These are phyloP conservation scores for Psittacula derbiana DNA, from an alignment of 2,797 vertebrate species.

Conservation along the genomic window DNA sequence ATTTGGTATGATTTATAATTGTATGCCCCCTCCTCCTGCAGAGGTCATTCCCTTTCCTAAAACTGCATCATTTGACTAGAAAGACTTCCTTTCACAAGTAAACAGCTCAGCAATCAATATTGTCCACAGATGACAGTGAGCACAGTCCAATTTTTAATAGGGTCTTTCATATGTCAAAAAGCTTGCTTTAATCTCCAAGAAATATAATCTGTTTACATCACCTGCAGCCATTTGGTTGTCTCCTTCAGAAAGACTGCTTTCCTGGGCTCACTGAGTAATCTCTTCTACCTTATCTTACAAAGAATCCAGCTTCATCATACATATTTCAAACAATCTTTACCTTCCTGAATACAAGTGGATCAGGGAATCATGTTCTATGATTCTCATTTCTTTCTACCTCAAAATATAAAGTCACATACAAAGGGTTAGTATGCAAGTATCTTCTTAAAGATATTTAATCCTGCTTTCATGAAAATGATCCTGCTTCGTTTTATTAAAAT, in stretches of 20 bases:
- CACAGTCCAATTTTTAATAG: slow-evolving; percentile 8
- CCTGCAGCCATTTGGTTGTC: background rate
- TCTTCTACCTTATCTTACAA: background rate
- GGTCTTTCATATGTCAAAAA: slow-evolving; percentile 28
- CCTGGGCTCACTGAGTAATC: background rate
- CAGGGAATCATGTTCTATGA: background rate
- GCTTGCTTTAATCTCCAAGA: slow-evolving; percentile 16
- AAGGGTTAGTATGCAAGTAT: background rate
- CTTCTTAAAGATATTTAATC: background rate
- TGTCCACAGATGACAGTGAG: background rate
- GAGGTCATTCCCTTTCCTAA: slow-evolving; percentile 51
- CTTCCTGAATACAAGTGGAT: background rate
- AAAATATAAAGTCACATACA: background rate
- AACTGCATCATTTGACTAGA: slow-evolving; percentile 6
- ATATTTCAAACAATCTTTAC: background rate
- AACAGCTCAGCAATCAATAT: slow-evolving; percentile 8
- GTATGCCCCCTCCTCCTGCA: background rate
- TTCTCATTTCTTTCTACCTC: background rate
- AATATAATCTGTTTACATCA: slow-evolving; percentile 32
- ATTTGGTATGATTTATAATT: slow-evolving; percentile 38
- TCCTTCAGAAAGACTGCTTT: background rate
- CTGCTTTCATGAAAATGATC: background rate
- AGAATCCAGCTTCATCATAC: background rate
- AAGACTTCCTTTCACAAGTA: background rate
- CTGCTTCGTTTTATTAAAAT: slow-evolving; percentile 10